Base-by-base conservation (phyloP, 1,140 invertebrate species). In the Pentalonia nigronervosa region DNA sequence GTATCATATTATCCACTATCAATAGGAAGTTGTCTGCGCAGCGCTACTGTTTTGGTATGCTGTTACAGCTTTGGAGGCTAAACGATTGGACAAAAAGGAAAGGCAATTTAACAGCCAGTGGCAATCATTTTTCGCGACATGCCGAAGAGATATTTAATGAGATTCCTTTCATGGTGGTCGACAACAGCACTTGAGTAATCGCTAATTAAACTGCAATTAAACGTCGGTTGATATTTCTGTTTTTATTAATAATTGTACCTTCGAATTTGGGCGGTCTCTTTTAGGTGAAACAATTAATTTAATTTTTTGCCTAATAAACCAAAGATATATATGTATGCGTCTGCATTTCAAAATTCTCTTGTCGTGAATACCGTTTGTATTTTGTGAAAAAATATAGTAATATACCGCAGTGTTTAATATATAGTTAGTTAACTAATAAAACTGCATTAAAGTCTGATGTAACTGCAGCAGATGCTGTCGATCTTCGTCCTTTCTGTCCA, bases 111-210 rank as follows among this genome's bases (percentile, higher is more conserved):
- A 89, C 48, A 89, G 34, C 21, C 47, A 48, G n/a, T 53, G 34
- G 88, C 34, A 7, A 41, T 56, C 8, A 23, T 89, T 89, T 41
- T 56, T 89, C 34, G n/a, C 23, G 88, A 89, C 88, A 56, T 89
- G 88, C 88, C 50, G 48, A 36, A 50, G 17, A 56, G 21, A 41
- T 41, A 50, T 53, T 56, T 53, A 56, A 56, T 34, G 88, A 50
- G 88, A 89, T 89, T 89, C 88, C 50, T 56, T 56, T 89, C 88
- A 89, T 41, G 88, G 88, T 89, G 88, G 88, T 89, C 88, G 88
- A 34, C 48, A 56, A 53, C 87, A 36, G 87, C 50, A 41, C 87
- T 56, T n/a, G 30, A 56, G 48, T 14, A 36, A 89, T 34, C 50
- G 50, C 88, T 53, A 89, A 89, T 89, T 89, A 89, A 89, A 89